Evolutionary conservation across 37 sponge, comb jelly and placozoan species (phyloP).

Genomic region (Lycopodina hypogea): DNA sequence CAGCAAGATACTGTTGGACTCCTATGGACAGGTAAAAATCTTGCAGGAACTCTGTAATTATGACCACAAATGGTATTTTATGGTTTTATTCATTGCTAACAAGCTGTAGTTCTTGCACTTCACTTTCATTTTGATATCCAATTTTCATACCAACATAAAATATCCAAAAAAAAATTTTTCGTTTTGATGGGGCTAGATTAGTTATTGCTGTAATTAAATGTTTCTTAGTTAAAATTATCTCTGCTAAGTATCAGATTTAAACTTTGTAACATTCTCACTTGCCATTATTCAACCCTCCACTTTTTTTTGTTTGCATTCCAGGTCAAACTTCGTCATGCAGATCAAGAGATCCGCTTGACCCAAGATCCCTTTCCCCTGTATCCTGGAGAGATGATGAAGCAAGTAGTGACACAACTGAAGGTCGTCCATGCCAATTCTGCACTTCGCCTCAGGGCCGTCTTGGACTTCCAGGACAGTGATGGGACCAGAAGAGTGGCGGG

Average conservation of each 20-base stretch:
- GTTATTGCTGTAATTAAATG: too few relatives aligned
- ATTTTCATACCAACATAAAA: too few relatives aligned
- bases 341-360: slow-evolving; percentile 92
- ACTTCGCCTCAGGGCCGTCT: slow-evolving; percentile 85
- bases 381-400: slow-evolving; percentile 92
- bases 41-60: background rate
- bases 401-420: slow-evolving; percentile 80
- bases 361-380: slow-evolving; percentile 99
- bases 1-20: slow-evolving; percentile 67
- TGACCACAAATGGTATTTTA: background rate
- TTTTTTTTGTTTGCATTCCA: slow-evolving; percentile 10
- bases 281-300: background rate
- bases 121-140: too few relatives aligned
- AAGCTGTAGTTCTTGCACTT: background rate
- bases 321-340: slow-evolving; percentile 93
- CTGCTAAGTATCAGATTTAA: too few relatives aligned
- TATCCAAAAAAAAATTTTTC: too few relatives aligned
- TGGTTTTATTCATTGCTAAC: background rate
- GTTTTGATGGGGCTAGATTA: too few relatives aligned
- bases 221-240: too few relatives aligned
- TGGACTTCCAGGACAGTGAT: slow-evolving; percentile 88
- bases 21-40: slow-evolving; percentile 69
- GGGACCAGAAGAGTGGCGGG: slow-evolving; percentile 86
- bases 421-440: slow-evolving; percentile 97
- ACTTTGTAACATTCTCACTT: too few relatives aligned